Percentiles rank a stretch among this genome's conserved stretches.
These are phyloP conservation scores for Dendrophyllia cribrosa DNA, from an alignment of 64 coral and sea anemone species.

Conservation along the genomic window DNA sequence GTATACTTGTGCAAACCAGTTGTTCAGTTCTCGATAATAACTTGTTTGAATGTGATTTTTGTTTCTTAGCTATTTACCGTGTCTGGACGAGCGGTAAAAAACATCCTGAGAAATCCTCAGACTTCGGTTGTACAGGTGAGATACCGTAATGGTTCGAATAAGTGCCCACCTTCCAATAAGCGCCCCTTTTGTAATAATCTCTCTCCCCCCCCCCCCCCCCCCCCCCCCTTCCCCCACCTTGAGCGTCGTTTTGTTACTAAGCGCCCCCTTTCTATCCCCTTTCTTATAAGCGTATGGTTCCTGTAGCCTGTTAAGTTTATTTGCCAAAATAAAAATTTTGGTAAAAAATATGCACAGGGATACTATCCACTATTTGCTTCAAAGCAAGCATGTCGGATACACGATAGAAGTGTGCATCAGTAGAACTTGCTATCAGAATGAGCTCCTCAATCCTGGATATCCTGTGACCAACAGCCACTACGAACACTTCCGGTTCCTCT, in stretches of 20 bases:
- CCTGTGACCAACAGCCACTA: conserved; percentile 47
- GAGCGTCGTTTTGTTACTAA: no score
- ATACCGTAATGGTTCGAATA: not conserved
- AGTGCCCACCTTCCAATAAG: no score
- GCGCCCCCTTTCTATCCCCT: no score
- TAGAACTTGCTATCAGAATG: conserved; percentile 45
- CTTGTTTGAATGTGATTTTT: not conserved
- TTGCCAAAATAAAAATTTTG: not conserved
- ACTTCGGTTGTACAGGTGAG: conserved; percentile 89
- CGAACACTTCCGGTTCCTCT: conserved; percentile 23
- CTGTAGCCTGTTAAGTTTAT: not conserved
- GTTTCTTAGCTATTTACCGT: conserved; percentile 70
- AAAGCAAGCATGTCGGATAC: conserved; percentile 35
- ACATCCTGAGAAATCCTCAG: conserved; percentile 82
- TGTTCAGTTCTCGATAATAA: not conserved
- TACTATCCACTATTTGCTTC: conserved; percentile 42
- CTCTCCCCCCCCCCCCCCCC: no score
- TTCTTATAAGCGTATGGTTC: not conserved
- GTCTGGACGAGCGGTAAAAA: conserved; percentile 83
- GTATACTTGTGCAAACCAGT: not conserved
- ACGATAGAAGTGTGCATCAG: conserved; percentile 48
- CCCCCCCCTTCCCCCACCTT: no score
- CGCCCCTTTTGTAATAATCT: no score
- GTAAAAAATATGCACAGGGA: conserved; percentile 43
- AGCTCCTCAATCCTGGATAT: conserved; percentile 63